These are phyloP conservation scores for Adelosebastes latens DNA, from an alignment of 2,797 vertebrate genomes.

Conservation along the genomic window DNA sequence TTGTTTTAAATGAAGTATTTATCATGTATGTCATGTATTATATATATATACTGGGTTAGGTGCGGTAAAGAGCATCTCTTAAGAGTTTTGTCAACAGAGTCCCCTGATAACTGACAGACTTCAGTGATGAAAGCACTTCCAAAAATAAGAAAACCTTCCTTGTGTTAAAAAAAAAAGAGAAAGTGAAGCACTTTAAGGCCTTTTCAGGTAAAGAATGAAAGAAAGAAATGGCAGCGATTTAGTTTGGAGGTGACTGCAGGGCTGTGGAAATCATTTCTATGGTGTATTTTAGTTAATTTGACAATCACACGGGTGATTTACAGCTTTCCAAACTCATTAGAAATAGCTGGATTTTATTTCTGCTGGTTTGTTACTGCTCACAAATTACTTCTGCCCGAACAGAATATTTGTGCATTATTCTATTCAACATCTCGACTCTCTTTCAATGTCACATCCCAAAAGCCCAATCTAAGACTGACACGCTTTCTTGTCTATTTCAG, in stretches of 20 bases:
- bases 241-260: conserved; percentile 29
- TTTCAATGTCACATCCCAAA: conserved; percentile 5
- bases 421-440: not conserved
- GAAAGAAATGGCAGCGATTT: conserved; percentile 13
- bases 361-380: not conserved
- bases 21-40: conserved; percentile 65
- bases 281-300: conserved; percentile 9
- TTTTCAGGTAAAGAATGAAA: conserved; percentile 54
- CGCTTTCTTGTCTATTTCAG: conserved; percentile 7
- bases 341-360: not conserved
- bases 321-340: conserved; percentile 12
- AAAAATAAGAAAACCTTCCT: conserved; percentile 46
- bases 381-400: conserved; percentile 1
- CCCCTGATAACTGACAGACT: conserved; percentile 26
- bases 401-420: conserved; percentile 6
- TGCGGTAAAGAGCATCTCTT: conserved; percentile 41
- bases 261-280: conserved; percentile 9
- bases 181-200: conserved; percentile 75
- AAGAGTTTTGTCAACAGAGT: conserved; percentile 31
- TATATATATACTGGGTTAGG: conserved; percentile 33
- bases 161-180: conserved; percentile 30
- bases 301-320: conserved; percentile 25
- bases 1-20: conserved; percentile 66
- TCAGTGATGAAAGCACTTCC: conserved; percentile 54
- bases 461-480: conserved; percentile 4